These are phyloP conservation scores for Halcyon chelicuti DNA, from an alignment of 2,797 vertebrate genomes.

Conservation along the genomic window DNA sequence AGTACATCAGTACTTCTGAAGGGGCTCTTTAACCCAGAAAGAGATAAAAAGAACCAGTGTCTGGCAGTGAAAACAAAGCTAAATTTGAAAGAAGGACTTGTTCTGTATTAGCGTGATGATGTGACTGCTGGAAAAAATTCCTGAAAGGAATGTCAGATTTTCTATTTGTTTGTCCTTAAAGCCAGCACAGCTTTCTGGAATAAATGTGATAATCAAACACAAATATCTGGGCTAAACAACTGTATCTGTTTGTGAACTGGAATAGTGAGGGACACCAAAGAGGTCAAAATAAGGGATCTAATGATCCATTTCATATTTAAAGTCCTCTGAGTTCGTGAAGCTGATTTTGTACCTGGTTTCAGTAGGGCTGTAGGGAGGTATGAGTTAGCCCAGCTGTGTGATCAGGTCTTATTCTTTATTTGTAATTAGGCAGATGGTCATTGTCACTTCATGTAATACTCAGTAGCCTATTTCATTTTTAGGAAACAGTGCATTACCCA, in stretches of 20 bases:
- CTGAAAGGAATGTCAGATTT: not conserved
- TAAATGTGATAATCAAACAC: not conserved
- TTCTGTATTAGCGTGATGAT: accelerated
- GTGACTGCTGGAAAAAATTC: not conserved
- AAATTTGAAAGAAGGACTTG: accelerated
- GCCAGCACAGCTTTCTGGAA: not conserved
- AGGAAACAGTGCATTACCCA: not conserved
- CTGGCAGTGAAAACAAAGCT: not conserved
- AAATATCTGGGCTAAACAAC: not conserved
- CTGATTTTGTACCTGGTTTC: not conserved
- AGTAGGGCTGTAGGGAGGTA: not conserved
- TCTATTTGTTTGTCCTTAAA: not conserved
- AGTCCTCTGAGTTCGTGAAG: not conserved
- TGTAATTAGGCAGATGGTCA: not conserved
- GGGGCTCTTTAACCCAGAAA: not conserved
- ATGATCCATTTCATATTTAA: not conserved
- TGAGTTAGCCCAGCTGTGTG: not conserved
- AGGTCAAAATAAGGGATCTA: not conserved
- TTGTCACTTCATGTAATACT: not conserved
- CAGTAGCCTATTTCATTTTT: not conserved
- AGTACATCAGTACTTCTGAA: not conserved
- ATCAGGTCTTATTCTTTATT: not conserved
- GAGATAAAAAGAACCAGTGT: not conserved
- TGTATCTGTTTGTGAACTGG: not conserved
- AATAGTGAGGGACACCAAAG: not conserved